Conservation (phyloP, 2,113 vertebrate species). For the Coturnix japonica region DNA sequence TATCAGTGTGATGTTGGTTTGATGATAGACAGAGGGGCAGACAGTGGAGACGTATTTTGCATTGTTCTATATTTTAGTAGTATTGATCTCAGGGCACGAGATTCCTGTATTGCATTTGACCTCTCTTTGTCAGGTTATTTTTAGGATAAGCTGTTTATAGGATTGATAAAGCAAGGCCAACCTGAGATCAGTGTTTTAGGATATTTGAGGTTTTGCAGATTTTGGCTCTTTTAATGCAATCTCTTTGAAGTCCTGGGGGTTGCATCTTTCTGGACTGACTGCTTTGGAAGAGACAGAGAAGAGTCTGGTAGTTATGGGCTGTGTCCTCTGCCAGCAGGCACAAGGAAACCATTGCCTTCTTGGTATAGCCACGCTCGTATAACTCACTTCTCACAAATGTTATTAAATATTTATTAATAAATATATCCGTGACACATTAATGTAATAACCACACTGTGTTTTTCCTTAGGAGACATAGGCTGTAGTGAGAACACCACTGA, state of each 20-base stretch:
- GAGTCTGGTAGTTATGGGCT: accelerated
- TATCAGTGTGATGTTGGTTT: not conserved
- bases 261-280: not conserved
- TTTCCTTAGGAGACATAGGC: not conserved
- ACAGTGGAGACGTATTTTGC: not conserved
- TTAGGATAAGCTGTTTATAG: not conserved
- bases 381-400: not conserved
- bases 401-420: not conserved
- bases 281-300: not conserved
- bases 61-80: not conserved
- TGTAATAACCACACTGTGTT: not conserved
- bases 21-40: not conserved
- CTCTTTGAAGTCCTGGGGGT: not conserved
- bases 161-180: not conserved
- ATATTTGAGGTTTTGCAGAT: not conserved
- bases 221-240: not conserved
- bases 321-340: not conserved
- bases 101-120: not conserved
- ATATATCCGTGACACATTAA: not conserved
- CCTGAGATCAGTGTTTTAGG: not conserved
- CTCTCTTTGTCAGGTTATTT: not conserved
- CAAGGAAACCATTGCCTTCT: not conserved
- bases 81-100: not conserved
- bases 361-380: not conserved
- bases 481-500: not conserved